These are phyloP conservation scores for Paraescarpia echinospica DNA, from an alignment of 1,140 invertebrate species.

Conservation along the genomic window DNA sequence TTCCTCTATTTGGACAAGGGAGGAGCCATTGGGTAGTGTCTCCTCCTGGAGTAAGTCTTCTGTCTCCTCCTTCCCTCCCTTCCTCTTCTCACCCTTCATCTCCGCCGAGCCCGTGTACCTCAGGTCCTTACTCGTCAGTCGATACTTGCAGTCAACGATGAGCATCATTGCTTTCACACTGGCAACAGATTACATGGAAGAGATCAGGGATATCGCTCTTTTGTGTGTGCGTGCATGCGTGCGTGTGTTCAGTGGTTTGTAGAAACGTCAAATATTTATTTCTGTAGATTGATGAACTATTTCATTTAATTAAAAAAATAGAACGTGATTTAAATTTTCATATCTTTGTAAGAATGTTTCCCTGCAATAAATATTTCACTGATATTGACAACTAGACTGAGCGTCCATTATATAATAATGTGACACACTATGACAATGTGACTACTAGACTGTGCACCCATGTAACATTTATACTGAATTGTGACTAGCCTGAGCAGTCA, in stretches of 20 bases:
- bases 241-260: no score
- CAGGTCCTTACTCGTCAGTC: constrained; percentile 36
- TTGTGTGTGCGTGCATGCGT: no score
- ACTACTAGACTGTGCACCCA: background rate
- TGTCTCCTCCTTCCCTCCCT: background rate
- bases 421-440: background rate
- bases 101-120: background rate
- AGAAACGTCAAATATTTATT: no score
- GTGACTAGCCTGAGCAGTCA: background rate
- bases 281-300: no score
- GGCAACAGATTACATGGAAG: background rate
- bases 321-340: no score
- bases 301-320: no score
- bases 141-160: constrained; percentile 59
- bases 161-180: constrained; percentile 60
- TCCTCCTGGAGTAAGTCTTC: background rate
- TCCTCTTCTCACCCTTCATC: background rate
- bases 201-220: background rate
- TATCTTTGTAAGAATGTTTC: no score
- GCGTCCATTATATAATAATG: no score
- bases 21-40: background rate
- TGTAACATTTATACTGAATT: no score
- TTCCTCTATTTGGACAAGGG: background rate
- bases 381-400: no score
- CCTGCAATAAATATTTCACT: no score